Evolutionary conservation across 2,113 vertebrate genomes (phyloP).

Genomic region (Rostratula benghalensis): DNA sequence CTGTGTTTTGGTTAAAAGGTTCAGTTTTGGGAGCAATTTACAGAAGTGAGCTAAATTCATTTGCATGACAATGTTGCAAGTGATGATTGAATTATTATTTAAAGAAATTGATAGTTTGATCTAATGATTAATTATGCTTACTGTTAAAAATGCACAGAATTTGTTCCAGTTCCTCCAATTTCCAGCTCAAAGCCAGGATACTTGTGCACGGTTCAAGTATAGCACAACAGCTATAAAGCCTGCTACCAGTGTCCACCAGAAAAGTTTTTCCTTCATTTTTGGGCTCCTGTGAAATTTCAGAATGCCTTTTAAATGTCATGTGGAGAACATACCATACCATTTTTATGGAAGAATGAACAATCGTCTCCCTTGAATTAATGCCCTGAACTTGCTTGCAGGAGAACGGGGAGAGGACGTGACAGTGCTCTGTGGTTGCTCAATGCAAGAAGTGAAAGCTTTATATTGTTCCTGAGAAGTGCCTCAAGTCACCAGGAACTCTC

Average conservation of each 20-base stretch:
- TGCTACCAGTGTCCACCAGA: neutral
- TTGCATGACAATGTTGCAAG: neutral
- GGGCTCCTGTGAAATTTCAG: neutral
- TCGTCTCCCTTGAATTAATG: neutral
- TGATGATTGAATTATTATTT: neutral
- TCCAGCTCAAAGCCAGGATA: neutral
- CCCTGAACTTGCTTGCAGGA: neutral
- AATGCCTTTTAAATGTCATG: neutral
- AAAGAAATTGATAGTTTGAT: neutral
- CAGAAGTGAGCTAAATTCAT: neutral
- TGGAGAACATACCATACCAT: neutral
- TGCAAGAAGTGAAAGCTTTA: neutral
- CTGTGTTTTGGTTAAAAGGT: neutral
- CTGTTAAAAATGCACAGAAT: neutral
- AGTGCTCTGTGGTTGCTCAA: neutral
- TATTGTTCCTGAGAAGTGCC: neutral
- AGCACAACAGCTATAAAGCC: neutral
- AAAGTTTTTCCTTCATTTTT: neutral
- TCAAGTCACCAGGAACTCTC: conserved; percentile 20
- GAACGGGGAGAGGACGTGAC: neutral
- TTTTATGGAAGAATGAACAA: neutral
- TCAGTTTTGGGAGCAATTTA: neutral
- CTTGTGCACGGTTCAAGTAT: neutral
- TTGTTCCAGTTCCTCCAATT: neutral
- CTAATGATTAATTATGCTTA: neutral